These are phyloP conservation scores for Atrina japonica DNA, from an alignment of 2,888 invertebrate species.

Conservation along the genomic window DNA sequence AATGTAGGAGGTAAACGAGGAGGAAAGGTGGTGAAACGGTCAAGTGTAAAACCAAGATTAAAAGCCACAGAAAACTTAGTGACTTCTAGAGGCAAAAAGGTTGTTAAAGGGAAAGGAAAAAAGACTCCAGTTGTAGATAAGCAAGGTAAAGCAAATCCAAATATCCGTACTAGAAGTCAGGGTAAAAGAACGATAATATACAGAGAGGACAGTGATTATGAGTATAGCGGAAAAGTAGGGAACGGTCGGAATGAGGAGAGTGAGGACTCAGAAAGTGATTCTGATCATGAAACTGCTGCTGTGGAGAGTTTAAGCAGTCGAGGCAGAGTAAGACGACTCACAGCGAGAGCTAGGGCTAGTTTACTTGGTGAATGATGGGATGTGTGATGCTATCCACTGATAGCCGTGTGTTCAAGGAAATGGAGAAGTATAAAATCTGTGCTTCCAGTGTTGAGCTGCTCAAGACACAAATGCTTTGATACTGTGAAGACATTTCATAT, in stretches of 20 bases:
- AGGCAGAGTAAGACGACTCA: constrained; percentile 91
- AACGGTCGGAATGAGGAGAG: constrained; percentile 46
- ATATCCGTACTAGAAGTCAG: constrained; percentile 73
- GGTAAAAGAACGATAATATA: constrained; percentile 80
- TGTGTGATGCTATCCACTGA: too few species aligned
- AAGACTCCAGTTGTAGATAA: not conserved
- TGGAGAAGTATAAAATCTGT: too few species aligned
- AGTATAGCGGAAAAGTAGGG: constrained; percentile 61
- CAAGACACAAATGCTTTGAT: too few species aligned
- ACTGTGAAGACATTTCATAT: too few species aligned
- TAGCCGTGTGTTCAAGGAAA: too few species aligned
- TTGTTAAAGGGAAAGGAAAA: not conserved
- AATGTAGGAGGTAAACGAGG: not conserved
- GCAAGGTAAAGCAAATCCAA: constrained; percentile 15
- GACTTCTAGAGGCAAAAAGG: constrained; percentile 14
- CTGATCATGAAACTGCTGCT: constrained; percentile 28
- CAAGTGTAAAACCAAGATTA: constrained; percentile 35
- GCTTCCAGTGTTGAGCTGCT: too few species aligned
- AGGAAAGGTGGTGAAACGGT: constrained; percentile 7
- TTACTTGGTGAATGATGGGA: constrained; percentile 14
- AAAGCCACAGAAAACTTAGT: constrained; percentile 24
- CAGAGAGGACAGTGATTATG: constrained; percentile 71
- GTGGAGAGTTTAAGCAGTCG: constrained; percentile 85
- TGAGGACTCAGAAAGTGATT: constrained; percentile 40
- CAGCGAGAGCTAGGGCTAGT: constrained; percentile 79